Conservation (phyloP, 2,797 vertebrate species). For the Thamnophis elegans region DNA sequence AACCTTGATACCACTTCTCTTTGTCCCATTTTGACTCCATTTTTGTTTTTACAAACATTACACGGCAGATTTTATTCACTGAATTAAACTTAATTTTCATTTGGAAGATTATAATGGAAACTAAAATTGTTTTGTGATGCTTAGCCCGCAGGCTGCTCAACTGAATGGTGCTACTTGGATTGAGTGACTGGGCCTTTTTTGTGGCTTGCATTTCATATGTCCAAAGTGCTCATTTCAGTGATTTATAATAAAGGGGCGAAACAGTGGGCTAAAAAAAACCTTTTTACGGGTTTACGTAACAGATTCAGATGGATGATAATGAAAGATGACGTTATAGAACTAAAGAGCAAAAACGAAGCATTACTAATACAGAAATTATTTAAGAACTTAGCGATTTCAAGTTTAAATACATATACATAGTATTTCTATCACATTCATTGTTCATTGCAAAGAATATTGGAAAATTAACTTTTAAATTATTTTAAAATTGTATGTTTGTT, state of each 20-base stretch:
- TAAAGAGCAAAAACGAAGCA: slow-evolving; percentile 14
- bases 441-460: slow-evolving; percentile 5
- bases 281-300: slow-evolving; percentile 36
- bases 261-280: slow-evolving; percentile 13
- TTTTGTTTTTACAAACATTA: slow-evolving; percentile 40
- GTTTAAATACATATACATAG: background rate
- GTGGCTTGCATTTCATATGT: slow-evolving; percentile 28
- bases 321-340: slow-evolving; percentile 6
- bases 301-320: slow-evolving; percentile 22
- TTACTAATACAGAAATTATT: background rate
- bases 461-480: background rate
- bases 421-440: background rate
- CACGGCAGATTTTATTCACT: background rate
- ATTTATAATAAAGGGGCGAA: background rate
- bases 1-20: background rate
- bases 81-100: slow-evolving; percentile 38
- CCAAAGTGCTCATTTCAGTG: slow-evolving; percentile 42
- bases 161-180: slow-evolving; percentile 48
- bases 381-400: background rate
- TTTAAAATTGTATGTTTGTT: slow-evolving; percentile 7
- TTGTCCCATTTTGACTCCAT: background rate
- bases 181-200: slow-evolving; percentile 37
- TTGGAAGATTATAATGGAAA: slow-evolving; percentile 7
- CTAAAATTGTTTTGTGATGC: slow-evolving; percentile 9
- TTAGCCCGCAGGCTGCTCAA: slow-evolving; percentile 39